phyloP scores from a whole-genome alignment of 2,113 vertebrate species.

The Motacilla tschutschensis region DNA sequence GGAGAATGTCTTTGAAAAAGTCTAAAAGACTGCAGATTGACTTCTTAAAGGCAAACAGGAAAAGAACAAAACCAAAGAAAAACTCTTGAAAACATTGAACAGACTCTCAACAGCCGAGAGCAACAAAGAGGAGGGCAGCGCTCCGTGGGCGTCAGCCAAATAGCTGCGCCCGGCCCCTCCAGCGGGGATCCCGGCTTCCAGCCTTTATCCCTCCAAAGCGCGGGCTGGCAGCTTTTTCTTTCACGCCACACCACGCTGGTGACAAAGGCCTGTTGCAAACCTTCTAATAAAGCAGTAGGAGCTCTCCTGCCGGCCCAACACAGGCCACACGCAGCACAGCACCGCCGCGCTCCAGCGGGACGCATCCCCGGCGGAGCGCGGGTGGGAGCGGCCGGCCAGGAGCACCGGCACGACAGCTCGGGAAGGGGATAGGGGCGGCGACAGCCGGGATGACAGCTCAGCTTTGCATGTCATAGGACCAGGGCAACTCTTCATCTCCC shows the following conservation, averaged over 20 bases:
- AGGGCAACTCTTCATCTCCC: neutral
- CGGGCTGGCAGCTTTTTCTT: neutral
- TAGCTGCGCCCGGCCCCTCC: neutral
- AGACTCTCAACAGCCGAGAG: neutral
- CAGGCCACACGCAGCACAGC: neutral
- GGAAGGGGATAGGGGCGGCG: fast-evolving
- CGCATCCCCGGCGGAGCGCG: fast-evolving
- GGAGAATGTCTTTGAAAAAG: neutral
- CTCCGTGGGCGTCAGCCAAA: fast-evolving
- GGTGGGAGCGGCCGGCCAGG: neutral
- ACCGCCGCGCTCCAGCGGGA: neutral
- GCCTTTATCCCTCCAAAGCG: neutral
- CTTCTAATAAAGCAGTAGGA: neutral
- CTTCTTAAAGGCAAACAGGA: constrained; percentile 33
- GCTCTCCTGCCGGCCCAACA: neutral
- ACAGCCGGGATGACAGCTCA: neutral
- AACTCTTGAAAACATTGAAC: neutral
- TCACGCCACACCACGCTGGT: fast-evolving
- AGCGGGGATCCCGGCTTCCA: neutral
- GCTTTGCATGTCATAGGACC: fast-evolving
- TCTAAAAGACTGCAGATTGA: neutral
- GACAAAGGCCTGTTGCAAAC: neutral
- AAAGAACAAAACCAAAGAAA: neutral
- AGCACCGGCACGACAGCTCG: fast-evolving
- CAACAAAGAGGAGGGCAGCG: neutral